Percentiles rank a stretch among this genome's conserved stretches.
phyloP scores from a whole-genome alignment of 2,797 vertebrate species.

The Tiaroga cobitis region DNA sequence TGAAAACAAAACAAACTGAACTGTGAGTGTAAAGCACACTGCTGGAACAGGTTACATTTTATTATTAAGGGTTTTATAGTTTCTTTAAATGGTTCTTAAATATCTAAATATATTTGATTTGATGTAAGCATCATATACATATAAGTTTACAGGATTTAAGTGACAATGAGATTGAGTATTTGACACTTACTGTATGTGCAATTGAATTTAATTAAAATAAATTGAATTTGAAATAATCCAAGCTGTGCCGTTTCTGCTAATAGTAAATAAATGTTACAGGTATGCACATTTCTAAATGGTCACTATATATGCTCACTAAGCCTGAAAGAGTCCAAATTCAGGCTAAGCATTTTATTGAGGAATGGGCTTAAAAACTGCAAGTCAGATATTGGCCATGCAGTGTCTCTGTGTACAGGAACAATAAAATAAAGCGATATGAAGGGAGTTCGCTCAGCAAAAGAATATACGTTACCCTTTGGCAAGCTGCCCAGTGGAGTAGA shows the following conservation, averaged over 20 bases:
- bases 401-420: constrained; percentile 10
- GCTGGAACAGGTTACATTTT: background rate
- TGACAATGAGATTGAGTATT: too few relatives aligned
- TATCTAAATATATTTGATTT: too few relatives aligned
- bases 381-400: constrained; percentile 13
- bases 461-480: constrained; percentile 22
- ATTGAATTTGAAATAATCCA: background rate
- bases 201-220: background rate
- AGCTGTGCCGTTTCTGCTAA: background rate
- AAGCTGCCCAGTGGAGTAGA: constrained; percentile 1
- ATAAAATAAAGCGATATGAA: constrained; percentile 5
- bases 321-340: background rate
- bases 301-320: background rate
- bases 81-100: background rate
- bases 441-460: background rate
- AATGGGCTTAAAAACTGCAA: constrained; percentile 1
- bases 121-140: too few relatives aligned
- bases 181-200: too few relatives aligned
- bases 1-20: too few relatives aligned
- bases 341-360: background rate
- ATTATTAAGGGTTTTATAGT: background rate
- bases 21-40: too few relatives aligned
- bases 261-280: background rate
- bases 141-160: too few relatives aligned
- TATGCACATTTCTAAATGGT: background rate